A percentile compares a stretch with the other conserved stretches of the same genome.
phyloP scores from a whole-genome alignment of 1,140 invertebrate genomes.

The Euura saliciscinereae region DNA sequence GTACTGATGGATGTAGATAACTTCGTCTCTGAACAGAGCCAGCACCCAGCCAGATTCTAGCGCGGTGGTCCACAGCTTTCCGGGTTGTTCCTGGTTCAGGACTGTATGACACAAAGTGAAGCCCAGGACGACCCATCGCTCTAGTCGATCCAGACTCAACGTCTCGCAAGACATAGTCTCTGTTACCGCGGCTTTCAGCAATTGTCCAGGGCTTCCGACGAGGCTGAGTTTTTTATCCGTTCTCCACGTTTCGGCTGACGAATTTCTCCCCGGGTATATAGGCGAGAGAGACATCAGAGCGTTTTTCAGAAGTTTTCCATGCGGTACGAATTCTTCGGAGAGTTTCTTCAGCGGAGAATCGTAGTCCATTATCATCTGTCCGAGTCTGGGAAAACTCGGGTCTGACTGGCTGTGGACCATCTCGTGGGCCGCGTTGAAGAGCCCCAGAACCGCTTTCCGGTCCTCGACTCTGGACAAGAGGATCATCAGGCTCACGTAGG shows the following conservation, averaged over 20 bases:
- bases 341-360: constrained; percentile 95
- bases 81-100: constrained; percentile 78
- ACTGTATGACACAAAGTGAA: constrained; percentile 89
- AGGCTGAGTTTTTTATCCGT: constrained; percentile 93
- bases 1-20: constrained; percentile 94
- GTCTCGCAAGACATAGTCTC: constrained; percentile 98
- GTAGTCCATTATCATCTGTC: constrained; percentile 98
- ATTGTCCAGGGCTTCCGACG: constrained; percentile 87
- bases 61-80: constrained; percentile 90
- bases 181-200: constrained; percentile 92
- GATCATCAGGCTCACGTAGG: constrained; percentile 96
- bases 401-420: constrained; percentile 92
- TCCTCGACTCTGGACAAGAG: constrained; percentile 96
- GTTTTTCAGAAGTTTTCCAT: constrained; percentile 84
- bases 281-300: constrained; percentile 87
- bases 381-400: constrained; percentile 90
- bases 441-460: constrained; percentile 92
- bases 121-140: constrained; percentile 97
- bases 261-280: constrained; percentile 88
- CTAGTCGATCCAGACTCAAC: constrained; percentile 92
- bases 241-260: constrained; percentile 93
- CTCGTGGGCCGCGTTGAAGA: constrained; percentile 98
- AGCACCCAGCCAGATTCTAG: constrained; percentile 94
- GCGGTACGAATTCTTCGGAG: constrained; percentile 95
- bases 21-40: constrained; percentile 96